Conservation (phyloP, 2,797 vertebrate genomes). For the Rhinophrynus dorsalis region DNA sequence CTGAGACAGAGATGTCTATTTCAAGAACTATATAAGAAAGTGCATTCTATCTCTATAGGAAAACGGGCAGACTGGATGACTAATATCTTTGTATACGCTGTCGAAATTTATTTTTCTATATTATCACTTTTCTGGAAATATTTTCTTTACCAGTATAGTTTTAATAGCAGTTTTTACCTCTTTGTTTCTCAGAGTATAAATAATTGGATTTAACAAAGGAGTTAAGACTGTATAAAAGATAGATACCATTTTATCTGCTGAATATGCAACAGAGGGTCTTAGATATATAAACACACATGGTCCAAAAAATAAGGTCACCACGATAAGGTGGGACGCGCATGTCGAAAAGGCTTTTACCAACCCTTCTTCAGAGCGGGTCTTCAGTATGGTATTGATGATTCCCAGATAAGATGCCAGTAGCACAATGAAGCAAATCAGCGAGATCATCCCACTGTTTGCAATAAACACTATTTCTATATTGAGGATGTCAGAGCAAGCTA, state of each 20-base stretch:
- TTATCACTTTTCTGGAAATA: not conserved
- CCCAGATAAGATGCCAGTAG: conserved; percentile 37
- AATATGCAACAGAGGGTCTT: conserved; percentile 52
- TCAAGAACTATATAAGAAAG: too few relatives aligned
- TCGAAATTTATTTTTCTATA: not conserved
- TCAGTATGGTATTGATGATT: conserved; percentile 53
- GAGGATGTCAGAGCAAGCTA: conserved; percentile 59
- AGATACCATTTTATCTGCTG: too few relatives aligned
- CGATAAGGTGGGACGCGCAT: too few relatives aligned
- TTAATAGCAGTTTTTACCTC: conserved; percentile 33
- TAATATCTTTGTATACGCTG: too few relatives aligned
- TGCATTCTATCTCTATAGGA: too few relatives aligned
- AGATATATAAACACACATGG: conserved; percentile 62
- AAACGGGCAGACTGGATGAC: too few relatives aligned
- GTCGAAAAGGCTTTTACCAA: too few relatives aligned
- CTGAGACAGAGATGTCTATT: too few relatives aligned
- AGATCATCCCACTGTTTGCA: conserved; percentile 50
- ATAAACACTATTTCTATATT: conserved; percentile 59
- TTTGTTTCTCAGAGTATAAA: too few relatives aligned
- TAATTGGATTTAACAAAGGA: too few relatives aligned
- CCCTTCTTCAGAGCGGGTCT: conserved; percentile 33
- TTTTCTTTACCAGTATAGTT: conserved; percentile 9
- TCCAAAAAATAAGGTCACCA: conserved; percentile 60
- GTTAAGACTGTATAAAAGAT: too few relatives aligned
- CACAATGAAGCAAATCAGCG: conserved; percentile 53